Percentiles rank a stretch among this genome's conserved stretches.
phyloP scores from a whole-genome alignment of 2,113 vertebrate genomes.

The Raphicerus campestris region DNA sequence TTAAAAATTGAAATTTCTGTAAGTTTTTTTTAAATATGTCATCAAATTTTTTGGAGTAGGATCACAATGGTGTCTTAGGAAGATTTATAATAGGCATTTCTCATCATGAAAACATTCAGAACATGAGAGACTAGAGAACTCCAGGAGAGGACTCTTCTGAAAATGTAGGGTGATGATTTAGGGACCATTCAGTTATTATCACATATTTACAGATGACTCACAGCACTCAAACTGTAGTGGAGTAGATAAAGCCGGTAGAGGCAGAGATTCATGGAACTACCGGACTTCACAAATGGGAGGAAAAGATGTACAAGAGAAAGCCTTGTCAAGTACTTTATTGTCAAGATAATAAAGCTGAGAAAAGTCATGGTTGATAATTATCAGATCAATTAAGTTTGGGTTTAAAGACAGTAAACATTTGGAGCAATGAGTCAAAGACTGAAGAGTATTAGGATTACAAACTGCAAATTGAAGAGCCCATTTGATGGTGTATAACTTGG shows the following conservation, averaged over 20 bases:
- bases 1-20: background rate
- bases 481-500: background rate
- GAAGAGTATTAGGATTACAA: background rate
- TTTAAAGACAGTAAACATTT: background rate
- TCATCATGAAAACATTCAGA: background rate
- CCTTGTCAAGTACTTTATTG: background rate
- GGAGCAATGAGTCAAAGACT: background rate
- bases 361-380: background rate
- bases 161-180: background rate
- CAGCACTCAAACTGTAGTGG: background rate
- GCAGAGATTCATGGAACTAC: background rate
- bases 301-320: background rate
- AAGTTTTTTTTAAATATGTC: background rate
- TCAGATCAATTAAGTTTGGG: background rate
- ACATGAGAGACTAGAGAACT: background rate
- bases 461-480: background rate
- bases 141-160: background rate
- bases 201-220: background rate
- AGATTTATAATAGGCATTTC: background rate
- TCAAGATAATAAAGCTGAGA: background rate
- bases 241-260: background rate
- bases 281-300: background rate
- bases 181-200: background rate
- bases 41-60: background rate
- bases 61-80: background rate